A percentile compares a stretch with the other conserved stretches of the same genome.
These are phyloP conservation scores for Adineta ricciae DNA, from an alignment of 2,888 invertebrate species.

Conservation along the genomic window DNA sequence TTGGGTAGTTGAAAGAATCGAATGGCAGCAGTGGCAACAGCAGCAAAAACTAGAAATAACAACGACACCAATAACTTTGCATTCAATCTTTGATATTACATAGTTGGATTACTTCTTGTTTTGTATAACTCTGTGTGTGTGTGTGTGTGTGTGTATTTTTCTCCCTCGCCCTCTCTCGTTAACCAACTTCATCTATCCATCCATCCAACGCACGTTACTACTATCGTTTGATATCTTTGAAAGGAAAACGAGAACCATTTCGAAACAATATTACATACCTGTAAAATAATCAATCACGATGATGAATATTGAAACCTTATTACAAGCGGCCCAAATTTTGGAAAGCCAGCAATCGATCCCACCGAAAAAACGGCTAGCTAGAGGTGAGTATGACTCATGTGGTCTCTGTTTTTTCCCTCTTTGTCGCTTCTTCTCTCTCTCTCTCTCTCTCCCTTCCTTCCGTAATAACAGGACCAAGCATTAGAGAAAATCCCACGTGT, in stretches of 20 bases:
- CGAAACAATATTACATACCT: neutral
- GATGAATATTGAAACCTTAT: constrained; percentile 21
- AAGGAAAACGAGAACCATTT: neutral
- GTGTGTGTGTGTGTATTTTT: neutral
- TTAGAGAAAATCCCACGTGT: neutral
- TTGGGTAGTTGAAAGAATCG: constrained; percentile 1
- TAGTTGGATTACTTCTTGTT: neutral
- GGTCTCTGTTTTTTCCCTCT: neutral
- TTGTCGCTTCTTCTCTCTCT: neutral
- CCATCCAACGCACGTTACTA: neutral
- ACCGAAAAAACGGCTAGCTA: constrained; percentile 12
- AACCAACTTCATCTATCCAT: neutral
- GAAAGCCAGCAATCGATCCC: constrained; percentile 17
- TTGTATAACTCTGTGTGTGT: neutral
- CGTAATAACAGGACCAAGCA: neutral
- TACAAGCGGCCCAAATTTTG: constrained; percentile 15
- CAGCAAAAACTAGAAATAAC: constrained; percentile 1
- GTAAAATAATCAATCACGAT: neutral
- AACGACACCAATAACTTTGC: neutral
- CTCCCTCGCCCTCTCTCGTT: neutral
- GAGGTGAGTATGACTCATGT: neutral
- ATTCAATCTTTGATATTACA: neutral
- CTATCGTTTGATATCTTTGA: neutral
- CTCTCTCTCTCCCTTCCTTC: neutral
- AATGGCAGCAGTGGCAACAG: constrained; percentile 13